Percentiles rank a stretch among this genome's conserved stretches.
phyloP scores from a whole-genome alignment of 2,113 vertebrate species.

The Neofelis nebulosa region DNA sequence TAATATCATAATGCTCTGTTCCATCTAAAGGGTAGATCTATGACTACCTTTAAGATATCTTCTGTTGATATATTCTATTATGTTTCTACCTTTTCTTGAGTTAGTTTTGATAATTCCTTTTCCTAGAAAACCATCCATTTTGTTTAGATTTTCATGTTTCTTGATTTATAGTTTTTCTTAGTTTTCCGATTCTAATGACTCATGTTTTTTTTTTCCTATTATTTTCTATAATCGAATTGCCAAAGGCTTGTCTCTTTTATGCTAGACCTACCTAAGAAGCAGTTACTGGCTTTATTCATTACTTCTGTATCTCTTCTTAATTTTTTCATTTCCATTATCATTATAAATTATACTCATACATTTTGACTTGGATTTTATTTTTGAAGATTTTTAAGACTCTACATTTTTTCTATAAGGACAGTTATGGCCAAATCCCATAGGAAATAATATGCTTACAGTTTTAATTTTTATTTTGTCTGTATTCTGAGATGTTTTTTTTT shows the following conservation, averaged over 20 bases:
- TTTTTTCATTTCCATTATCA: not conserved
- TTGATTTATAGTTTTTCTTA: not conserved
- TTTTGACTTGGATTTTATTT: slow-evolving; percentile 33
- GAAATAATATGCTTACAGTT: not conserved
- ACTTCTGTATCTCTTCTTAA: not conserved
- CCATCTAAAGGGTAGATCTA: not conserved
- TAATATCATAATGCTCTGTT: not conserved
- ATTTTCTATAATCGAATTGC: not conserved
- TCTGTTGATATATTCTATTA: not conserved
- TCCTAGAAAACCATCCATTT: not conserved
- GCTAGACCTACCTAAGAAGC: not conserved
- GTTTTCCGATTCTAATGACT: slow-evolving; percentile 29
- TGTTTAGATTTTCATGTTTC: not conserved
- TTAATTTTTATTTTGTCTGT: not conserved
- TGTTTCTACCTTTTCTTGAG: not conserved
- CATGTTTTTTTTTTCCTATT: not conserved
- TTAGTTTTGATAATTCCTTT: slow-evolving; percentile 3
- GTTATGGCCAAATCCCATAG: not conserved
- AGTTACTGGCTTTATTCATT: not conserved
- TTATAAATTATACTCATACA: not conserved
- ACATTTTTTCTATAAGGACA: not conserved
- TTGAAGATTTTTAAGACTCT: not conserved
- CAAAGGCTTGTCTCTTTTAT: not conserved
- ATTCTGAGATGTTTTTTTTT: not conserved
- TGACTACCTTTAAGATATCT: not conserved